Conservation (phyloP, 1,140 invertebrate genomes). For the Globodera ellingtonae region DNA sequence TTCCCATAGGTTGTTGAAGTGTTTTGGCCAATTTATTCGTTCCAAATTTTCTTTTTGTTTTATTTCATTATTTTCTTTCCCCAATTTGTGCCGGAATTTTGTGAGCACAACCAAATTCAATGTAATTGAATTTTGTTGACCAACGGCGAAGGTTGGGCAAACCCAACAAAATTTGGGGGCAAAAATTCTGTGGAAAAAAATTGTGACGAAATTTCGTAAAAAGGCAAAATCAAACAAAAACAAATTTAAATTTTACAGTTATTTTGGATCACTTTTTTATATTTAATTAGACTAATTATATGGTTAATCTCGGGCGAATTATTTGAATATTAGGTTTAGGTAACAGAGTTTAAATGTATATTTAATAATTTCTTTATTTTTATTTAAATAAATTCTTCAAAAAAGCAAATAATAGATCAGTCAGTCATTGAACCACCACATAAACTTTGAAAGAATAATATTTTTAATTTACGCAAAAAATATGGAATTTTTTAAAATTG, state of each 20-base stretch:
- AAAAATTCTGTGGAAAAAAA: background rate
- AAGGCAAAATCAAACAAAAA: background rate
- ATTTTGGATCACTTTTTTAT: too few relatives aligned
- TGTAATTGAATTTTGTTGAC: constrained; percentile 2
- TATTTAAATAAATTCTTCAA: too few relatives aligned
- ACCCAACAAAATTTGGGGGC: background rate
- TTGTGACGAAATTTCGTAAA: background rate
- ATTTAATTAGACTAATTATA: too few relatives aligned
- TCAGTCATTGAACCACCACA: too few relatives aligned
- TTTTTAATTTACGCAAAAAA: too few relatives aligned
- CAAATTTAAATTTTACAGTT: background rate
- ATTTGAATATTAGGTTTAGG: too few relatives aligned
- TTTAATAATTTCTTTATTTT: too few relatives aligned
- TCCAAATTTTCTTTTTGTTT: background rate
- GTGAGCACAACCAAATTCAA: background rate
- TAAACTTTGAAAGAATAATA: too few relatives aligned
- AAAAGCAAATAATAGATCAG: too few relatives aligned
- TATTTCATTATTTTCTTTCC: background rate
- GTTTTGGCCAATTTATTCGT: background rate
- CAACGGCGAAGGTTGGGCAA: background rate
- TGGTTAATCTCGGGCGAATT: too few relatives aligned
- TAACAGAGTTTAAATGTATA: too few relatives aligned
- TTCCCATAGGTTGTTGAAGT: background rate
- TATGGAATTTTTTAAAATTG: background rate
- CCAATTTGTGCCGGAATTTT: background rate